Percentiles rank a stretch among this genome's conserved stretches.
Conservation (phyloP, 2,888 invertebrate species). For the Mythimna vitellina region DNA sequence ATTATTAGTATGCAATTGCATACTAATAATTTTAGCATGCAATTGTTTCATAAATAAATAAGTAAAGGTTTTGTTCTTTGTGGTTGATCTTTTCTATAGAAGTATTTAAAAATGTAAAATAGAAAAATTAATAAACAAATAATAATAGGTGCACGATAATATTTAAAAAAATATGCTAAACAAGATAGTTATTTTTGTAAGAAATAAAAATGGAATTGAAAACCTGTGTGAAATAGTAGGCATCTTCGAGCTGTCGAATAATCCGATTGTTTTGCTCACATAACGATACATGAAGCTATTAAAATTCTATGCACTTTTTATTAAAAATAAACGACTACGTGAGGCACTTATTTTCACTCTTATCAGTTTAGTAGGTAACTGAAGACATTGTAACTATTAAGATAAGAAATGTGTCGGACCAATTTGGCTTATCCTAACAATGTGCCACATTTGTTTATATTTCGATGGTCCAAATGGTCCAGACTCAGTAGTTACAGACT, state of each 20-base stretch:
- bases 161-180: background rate
- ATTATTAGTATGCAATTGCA: no score
- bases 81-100: no score
- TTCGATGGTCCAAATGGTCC: no score
- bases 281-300: background rate
- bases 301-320: background rate
- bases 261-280: background rate
- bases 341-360: background rate
- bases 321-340: background rate
- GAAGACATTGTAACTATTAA: background rate
- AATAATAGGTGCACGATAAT: background rate
- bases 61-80: no score
- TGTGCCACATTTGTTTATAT: no score
- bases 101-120: no score
- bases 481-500: no score
- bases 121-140: no score
- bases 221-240: background rate
- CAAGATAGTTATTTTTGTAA: background rate
- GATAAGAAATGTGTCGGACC: background rate
- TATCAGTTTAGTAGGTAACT: background rate
- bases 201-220: conserved; percentile 2
- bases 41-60: no score
- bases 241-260: background rate
- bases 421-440: no score
- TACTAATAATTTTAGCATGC: no score